A percentile compares a stretch with the other conserved stretches of the same genome.
Conservation (phyloP, 2,888 invertebrate species). For the Platyscelio sp. region DNA sequence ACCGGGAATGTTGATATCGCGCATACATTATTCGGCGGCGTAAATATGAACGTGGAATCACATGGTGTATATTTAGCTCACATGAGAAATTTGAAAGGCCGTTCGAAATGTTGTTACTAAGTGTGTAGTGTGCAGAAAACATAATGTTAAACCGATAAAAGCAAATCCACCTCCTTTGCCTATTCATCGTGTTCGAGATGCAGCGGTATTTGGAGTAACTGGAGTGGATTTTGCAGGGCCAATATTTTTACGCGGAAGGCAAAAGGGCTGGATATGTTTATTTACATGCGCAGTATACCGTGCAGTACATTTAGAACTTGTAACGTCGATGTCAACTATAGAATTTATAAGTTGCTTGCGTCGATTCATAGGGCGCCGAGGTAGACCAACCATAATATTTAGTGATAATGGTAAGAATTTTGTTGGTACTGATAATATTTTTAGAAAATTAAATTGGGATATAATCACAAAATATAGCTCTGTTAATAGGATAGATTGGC, state of each 20-base stretch:
- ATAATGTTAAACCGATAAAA: slow-evolving; percentile 67
- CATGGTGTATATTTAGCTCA: slow-evolving; percentile 64
- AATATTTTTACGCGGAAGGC: slow-evolving; percentile 72
- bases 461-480: slow-evolving; percentile 63
- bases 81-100: slow-evolving; percentile 56
- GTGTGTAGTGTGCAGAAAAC: slow-evolving; percentile 67
- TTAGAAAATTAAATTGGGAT: slow-evolving; percentile 75
- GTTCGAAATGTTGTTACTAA: slow-evolving; percentile 42
- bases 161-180: slow-evolving; percentile 75
- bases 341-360: slow-evolving; percentile 74
- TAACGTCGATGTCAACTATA: slow-evolving; percentile 75
- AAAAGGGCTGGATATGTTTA: slow-evolving; percentile 76
- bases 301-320: slow-evolving; percentile 81
- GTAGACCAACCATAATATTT: slow-evolving; percentile 77
- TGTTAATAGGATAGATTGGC: slow-evolving; percentile 73
- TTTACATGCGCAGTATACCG: slow-evolving; percentile 75
- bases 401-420: slow-evolving; percentile 84
- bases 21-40: slow-evolving; percentile 73
- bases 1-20: slow-evolving; percentile 51
- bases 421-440: slow-evolving; percentile 75
- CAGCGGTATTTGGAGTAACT: slow-evolving; percentile 62
- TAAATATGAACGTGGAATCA: slow-evolving; percentile 37
- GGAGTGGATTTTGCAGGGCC: slow-evolving; percentile 82
- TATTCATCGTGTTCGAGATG: slow-evolving; percentile 71
- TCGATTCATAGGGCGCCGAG: slow-evolving; percentile 66